Percentiles rank a stretch among this genome's conserved stretches.
These are phyloP conservation scores for Diorhabda elongata DNA, from an alignment of 1,140 invertebrate genomes.

Conservation along the genomic window DNA sequence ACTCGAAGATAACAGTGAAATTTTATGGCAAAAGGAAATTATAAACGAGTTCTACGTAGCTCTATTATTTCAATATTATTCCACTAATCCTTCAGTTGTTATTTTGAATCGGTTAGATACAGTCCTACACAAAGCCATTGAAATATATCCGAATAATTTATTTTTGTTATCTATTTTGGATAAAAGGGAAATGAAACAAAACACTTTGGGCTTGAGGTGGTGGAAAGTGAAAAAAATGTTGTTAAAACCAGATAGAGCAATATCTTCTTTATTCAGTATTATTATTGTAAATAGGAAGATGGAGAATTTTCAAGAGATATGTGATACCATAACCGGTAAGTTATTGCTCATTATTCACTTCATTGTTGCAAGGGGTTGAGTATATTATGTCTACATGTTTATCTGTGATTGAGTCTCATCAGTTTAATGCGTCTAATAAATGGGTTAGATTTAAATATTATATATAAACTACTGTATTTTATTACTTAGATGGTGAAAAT, in stretches of 20 bases:
- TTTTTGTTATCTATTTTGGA: slow-evolving; percentile 48
- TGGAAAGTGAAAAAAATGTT: slow-evolving; percentile 44
- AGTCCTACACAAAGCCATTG: slow-evolving; percentile 44
- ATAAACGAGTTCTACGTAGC: slow-evolving; percentile 49
- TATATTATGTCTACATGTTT: no score
- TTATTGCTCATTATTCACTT: not conserved
- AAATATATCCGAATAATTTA: slow-evolving; percentile 56
- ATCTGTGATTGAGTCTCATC: no score
- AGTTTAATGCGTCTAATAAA: no score
- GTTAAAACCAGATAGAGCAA: slow-evolving; percentile 38
- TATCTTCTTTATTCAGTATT: slow-evolving; percentile 42
- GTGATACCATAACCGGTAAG: slow-evolving; percentile 40
- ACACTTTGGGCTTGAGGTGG: slow-evolving; percentile 39
- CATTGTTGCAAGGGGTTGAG: no score
- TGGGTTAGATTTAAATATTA: no score
- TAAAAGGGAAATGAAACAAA: slow-evolving; percentile 38
- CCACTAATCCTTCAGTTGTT: slow-evolving; percentile 24
- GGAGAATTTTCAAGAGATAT: slow-evolving; percentile 31
- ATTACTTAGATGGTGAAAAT: no score
- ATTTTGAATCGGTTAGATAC: slow-evolving; percentile 40
- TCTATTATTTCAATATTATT: slow-evolving; percentile 49
- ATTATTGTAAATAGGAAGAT: slow-evolving; percentile 40
- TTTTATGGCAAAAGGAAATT: slow-evolving; percentile 46
- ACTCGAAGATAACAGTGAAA: slow-evolving; percentile 25
- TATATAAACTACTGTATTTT: no score